Evolutionary conservation across 2,797 vertebrate species (phyloP).

Genomic region (Sebastes hubbsi): DNA sequence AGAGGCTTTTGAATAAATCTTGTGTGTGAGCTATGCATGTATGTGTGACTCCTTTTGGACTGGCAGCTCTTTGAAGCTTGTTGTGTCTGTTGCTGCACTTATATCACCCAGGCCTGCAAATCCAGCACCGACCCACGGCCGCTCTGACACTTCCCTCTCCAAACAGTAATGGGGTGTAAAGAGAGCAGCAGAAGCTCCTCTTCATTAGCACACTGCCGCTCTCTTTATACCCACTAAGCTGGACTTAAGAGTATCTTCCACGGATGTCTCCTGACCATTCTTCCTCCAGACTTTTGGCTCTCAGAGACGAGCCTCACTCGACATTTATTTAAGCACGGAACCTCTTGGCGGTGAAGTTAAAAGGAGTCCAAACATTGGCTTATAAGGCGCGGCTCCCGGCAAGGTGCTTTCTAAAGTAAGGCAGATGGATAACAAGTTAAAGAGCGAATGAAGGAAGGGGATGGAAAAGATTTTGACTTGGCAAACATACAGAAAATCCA

Average conservation of each 20-base stretch:
- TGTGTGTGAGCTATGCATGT: slow-evolving; percentile 4
- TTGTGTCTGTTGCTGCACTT: slow-evolving; percentile 46
- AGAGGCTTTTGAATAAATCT: slow-evolving; percentile 54
- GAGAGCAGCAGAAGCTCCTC: slow-evolving; percentile 21
- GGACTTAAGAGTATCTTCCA: slow-evolving; percentile 12
- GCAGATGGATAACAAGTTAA: slow-evolving; percentile 49
- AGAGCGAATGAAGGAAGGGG: slow-evolving; percentile 41
- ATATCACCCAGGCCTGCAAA: slow-evolving; percentile 43
- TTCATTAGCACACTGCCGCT: slow-evolving; percentile 17
- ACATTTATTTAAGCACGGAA: slow-evolving; percentile 65
- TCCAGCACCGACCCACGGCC: slow-evolving; percentile 13
- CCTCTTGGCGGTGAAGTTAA: slow-evolving; percentile 63
- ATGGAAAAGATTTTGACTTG: slow-evolving; percentile 63
- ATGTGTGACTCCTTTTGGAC: slow-evolving; percentile 27
- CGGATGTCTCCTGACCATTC: slow-evolving; percentile 31
- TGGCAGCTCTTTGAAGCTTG: slow-evolving; percentile 56
- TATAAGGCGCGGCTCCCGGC: slow-evolving; percentile 73
- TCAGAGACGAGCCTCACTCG: slow-evolving; percentile 31
- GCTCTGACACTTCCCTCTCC: slow-evolving; percentile 21
- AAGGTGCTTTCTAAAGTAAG: slow-evolving; percentile 68
- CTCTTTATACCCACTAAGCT: slow-evolving; percentile 33
- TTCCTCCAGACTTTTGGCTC: slow-evolving; percentile 39
- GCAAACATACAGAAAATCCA: slow-evolving; percentile 55
- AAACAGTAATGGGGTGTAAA: slow-evolving; percentile 27
- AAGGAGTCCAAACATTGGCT: slow-evolving; percentile 81